phyloP scores from a whole-genome alignment of 2,113 vertebrate species.

The Pachypanchax playfairii region DNA sequence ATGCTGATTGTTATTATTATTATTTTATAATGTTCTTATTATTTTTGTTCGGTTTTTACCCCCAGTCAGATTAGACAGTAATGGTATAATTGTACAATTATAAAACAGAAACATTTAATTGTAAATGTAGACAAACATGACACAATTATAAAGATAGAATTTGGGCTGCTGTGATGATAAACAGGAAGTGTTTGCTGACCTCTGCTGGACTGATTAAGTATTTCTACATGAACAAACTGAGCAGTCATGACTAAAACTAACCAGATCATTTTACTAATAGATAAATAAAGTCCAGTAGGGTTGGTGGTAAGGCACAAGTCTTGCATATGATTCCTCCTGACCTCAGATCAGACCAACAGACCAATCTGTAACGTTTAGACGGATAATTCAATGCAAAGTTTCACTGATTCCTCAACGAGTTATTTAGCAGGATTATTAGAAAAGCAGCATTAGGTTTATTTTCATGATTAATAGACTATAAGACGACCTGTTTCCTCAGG shows the following conservation, averaged over 20 bases:
- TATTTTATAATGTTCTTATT: too few relatives aligned
- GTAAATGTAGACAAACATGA: too few relatives aligned
- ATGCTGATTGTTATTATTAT: too few relatives aligned
- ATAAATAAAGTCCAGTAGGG: slow-evolving; percentile 29
- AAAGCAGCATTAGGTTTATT: slow-evolving; percentile 36
- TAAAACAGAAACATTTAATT: too few relatives aligned
- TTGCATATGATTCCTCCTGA: slow-evolving; percentile 15
- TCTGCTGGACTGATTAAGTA: slow-evolving; percentile 47
- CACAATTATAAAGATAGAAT: too few relatives aligned
- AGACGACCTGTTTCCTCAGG: slow-evolving; percentile 67
- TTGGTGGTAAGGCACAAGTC: slow-evolving; percentile 12
- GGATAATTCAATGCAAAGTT: slow-evolving; percentile 22
- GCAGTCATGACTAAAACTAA: slow-evolving; percentile 3
- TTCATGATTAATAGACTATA: slow-evolving; percentile 60
- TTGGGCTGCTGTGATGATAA: too few relatives aligned
- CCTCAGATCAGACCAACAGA: slow-evolving; percentile 37
- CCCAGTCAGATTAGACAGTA: too few relatives aligned
- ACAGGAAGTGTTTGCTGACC: slow-evolving; percentile 32
- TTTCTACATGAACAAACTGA: slow-evolving; percentile 5
- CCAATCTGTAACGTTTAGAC: slow-evolving; percentile 36
- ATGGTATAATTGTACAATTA: too few relatives aligned
- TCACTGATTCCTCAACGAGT: slow-evolving; percentile 38
- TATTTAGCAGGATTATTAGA: slow-evolving; percentile 56
- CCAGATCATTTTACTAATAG: slow-evolving; percentile 39
- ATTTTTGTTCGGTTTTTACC: too few relatives aligned